Conservation (phyloP, 2,888 invertebrate species). For the Nomada fucata region DNA sequence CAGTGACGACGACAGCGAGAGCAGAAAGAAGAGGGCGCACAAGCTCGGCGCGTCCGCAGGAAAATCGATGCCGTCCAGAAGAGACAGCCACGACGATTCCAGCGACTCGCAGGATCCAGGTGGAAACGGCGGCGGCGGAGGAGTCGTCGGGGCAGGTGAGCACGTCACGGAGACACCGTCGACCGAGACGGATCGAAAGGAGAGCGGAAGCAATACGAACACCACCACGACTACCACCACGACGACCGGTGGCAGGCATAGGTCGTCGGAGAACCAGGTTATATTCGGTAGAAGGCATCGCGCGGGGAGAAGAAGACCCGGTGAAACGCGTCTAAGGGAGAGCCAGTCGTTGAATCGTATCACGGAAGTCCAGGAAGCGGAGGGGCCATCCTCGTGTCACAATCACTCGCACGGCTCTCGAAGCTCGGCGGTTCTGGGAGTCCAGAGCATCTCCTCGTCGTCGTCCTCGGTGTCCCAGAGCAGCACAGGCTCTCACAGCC, state of each 20-base stretch:
- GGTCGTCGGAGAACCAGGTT: conserved; percentile 80
- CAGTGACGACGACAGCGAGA: conserved; percentile 94
- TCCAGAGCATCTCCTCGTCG: conserved; percentile 58
- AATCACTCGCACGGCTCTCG: conserved; percentile 68
- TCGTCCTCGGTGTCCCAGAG: conserved; percentile 71
- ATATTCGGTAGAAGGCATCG: conserved; percentile 85
- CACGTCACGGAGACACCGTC: conserved; percentile 68
- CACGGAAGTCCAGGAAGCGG: conserved; percentile 93
- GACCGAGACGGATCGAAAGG: conserved; percentile 64
- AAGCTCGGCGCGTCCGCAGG: conserved; percentile 88
- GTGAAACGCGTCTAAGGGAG: conserved; percentile 90
- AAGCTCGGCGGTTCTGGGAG: conserved; percentile 60
- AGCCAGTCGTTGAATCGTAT: conserved; percentile 94
- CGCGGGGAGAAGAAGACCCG: conserved; percentile 86
- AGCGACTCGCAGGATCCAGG: conserved; percentile 93
- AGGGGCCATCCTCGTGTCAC: conserved; percentile 77
- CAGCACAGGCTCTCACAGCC: conserved; percentile 72
- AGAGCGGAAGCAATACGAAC: conserved; percentile 67
- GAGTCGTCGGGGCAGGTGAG: conserved; percentile 76
- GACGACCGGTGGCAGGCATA: conserved; percentile 76
- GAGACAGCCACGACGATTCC: conserved; percentile 94
- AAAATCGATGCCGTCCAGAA: conserved; percentile 87
- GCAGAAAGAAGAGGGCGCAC: conserved; percentile 92
- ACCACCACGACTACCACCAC: conserved; percentile 75
- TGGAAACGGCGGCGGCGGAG: conserved; percentile 80